Evolutionary conservation across 1,140 invertebrate genomes (phyloP).

Genomic region (Cotesia chilonis): DNA sequence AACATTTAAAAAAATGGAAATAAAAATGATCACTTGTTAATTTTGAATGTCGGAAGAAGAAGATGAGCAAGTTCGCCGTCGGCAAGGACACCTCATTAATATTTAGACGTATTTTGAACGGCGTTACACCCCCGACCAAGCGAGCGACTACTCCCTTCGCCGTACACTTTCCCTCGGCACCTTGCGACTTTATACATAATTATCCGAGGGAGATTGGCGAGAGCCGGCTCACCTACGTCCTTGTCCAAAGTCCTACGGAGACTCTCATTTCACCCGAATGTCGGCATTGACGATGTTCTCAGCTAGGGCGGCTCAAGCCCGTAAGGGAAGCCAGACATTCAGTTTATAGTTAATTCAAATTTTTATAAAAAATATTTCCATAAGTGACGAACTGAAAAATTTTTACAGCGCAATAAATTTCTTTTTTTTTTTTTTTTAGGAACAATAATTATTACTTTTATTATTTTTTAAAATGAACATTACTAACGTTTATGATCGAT

Average conservation of each 20-base stretch:
- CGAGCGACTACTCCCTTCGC: conserved; percentile 35
- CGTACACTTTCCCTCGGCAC: conserved; percentile 40
- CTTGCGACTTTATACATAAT: conserved; percentile 62
- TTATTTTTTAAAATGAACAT: too few relatives aligned
- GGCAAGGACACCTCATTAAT: conserved; percentile 65
- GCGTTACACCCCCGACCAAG: conserved; percentile 42
- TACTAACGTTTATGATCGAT: too few relatives aligned
- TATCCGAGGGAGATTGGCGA: conserved; percentile 58
- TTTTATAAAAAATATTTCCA: too few relatives aligned
- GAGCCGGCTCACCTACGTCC: conserved; percentile 38
- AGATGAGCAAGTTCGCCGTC: conserved; percentile 44
- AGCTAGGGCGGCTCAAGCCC: too few relatives aligned
- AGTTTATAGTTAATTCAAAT: too few relatives aligned
- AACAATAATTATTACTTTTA: too few relatives aligned
- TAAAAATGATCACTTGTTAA: background rate
- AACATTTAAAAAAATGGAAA: conserved; percentile 2
- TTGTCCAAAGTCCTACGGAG: background rate
- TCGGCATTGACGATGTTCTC: background rate
- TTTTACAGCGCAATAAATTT: too few relatives aligned
- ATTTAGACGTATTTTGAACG: conserved; percentile 65
- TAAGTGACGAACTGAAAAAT: too few relatives aligned
- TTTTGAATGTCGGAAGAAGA: background rate
- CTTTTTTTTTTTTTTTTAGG: background rate
- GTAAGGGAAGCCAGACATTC: too few relatives aligned
- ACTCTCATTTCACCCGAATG: background rate